These are phyloP conservation scores for Florisuga fusca DNA, from an alignment of 2,797 vertebrate species.

Conservation along the genomic window DNA sequence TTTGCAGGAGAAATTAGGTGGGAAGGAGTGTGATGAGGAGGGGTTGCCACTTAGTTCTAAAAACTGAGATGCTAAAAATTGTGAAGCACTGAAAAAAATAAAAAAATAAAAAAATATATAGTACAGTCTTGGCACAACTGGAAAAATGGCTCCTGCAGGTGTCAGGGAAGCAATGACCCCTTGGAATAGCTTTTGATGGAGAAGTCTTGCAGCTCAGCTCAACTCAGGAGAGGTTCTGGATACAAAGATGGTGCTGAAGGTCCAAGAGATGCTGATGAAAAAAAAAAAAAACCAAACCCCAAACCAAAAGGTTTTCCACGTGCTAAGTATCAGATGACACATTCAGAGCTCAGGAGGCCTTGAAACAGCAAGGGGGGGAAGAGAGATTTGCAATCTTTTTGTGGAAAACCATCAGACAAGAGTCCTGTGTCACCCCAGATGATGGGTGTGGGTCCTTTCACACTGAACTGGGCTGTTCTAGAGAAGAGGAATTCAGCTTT, in stretches of 20 bases:
- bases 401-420: not conserved
- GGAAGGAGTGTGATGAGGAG: accelerated
- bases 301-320: accelerated
- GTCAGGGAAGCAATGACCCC: not conserved
- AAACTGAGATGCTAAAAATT: not conserved
- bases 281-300: too few species aligned
- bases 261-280: not conserved
- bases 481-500: accelerated
- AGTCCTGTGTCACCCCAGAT: not conserved
- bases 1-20: accelerated
- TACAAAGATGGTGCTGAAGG: accelerated
- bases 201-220: not conserved
- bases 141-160: not conserved
- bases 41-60: accelerated
- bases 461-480: accelerated
- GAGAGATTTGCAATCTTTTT: accelerated
- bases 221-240: not conserved
- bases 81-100: not conserved
- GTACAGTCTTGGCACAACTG: not conserved
- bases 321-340: not conserved
- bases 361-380: not conserved
- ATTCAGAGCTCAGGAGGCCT: not conserved
- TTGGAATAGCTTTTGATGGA: not conserved
- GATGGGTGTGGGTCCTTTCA: not conserved
- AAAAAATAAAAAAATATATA: accelerated